Evolutionary conservation across 64 coral and sea anemone species (phyloP), one percentile per base, ranked within the genome.

Genomic region (Pocillopora verrucosa): DNA sequence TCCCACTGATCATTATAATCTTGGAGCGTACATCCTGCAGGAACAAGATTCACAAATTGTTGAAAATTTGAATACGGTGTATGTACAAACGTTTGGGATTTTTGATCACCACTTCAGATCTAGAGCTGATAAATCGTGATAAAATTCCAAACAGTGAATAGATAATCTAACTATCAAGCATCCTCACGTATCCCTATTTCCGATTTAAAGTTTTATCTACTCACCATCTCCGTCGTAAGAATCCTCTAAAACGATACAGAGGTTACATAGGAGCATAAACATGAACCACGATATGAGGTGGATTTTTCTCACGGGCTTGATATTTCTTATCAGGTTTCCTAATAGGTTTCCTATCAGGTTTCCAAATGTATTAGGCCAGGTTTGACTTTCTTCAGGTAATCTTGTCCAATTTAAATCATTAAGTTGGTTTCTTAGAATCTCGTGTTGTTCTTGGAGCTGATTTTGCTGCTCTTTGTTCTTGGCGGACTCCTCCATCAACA

Each of bases 21-120:
- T 7, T 67, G 75, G 45, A 74, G 57, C 61, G 90, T 36, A 67
- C 90, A 91, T n/a, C 81, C 90, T 91, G 25, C 38, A 45, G 64
- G 61, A 60, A 73, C 25, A 88, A 68, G 30, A 4, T 60, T 17
- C 51, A 67, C 58, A 13, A 0, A 13, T 59, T 51, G 0, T 51
- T 51, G 41, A 0, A 0, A 51, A 51, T 51, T 51, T 51, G 41
- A 51, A 51, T 51, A 51, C 41, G 41, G 41, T 51, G 1, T 51
- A 0, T 51, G 7, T 51, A 51, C 1, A 51, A 51, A 51, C 0
- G 1, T 45, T 51, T 51, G 41, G 41, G 0, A 51, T 30, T 51
- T 51, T 51, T 51, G 41, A 51, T 51, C 41, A 51, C 7, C 41
- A 51, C 41, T 51, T 51, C 41, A 51, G 41, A 1, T 51, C 1